Base-by-base conservation (phyloP, 2,113 vertebrate species). In the Pseudorhombus dupliciocellatus region DNA sequence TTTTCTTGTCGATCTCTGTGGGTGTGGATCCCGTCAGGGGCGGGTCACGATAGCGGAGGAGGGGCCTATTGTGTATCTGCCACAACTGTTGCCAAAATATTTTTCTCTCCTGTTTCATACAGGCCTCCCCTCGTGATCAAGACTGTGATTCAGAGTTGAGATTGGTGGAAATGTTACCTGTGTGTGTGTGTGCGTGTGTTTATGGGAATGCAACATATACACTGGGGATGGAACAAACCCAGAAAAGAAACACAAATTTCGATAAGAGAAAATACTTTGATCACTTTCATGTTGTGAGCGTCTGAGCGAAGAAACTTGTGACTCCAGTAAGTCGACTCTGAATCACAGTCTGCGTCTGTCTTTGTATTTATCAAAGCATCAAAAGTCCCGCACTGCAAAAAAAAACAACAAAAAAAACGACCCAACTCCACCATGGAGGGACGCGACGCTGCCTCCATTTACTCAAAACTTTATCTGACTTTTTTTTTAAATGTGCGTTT, bases 1-100 rank as follows among this genome's bases (percentile, higher is more conserved):
- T 73, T 78, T 78, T 59, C 58, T 73, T 80, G 75, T 80, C 73
- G 40, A 70, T 87, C 71, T 88, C 61, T 83, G 50, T 59, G 69
- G 72, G 31, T 63, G 73, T 75, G 22, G 76, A 80, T 82, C 69
- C 73, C 25, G n/a, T 79, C 76, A 63, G 55, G 57, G 74, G 71
- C 61, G 74, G 71, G 82, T 78, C 64, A 51, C 51, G 74, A 67
- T 60, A 56, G 79, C 81, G 69, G 73, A 71, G 60, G 68, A 69
- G 66, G 75, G 75, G 79, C 79, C 81, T 87, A 24, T 84, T 88
- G 83, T 88, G 37, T 80, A 75, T 92, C 90, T 92, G 93, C 94
- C 93, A 93, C n/a, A 94, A 92, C 77, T 83, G 74, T 91, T 92
- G 90, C 91, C 92, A 93, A 55, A 92, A 90, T 89, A 62, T 61